Conservation (phyloP, 2,113 vertebrate genomes). For the Kryptolebias marmoratus region DNA sequence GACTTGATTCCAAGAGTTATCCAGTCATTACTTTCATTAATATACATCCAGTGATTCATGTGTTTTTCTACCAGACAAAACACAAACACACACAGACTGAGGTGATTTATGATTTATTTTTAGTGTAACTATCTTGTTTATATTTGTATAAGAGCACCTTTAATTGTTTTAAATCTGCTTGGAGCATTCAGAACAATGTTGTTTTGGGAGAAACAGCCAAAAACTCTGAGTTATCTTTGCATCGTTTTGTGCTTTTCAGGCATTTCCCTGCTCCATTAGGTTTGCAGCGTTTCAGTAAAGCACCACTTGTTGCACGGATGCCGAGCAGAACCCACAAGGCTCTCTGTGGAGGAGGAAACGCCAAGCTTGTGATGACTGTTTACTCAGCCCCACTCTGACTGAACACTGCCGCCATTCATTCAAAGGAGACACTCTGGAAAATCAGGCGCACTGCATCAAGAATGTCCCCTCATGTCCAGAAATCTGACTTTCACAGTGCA, state of each 20-base stretch:
- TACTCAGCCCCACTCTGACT: conserved; percentile 50
- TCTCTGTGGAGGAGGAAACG: conserved; percentile 14
- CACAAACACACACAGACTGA: too few species aligned
- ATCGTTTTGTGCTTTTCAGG: background rate
- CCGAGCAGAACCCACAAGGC: conserved; percentile 8
- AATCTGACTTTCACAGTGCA: background rate
- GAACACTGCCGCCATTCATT: conserved; percentile 69
- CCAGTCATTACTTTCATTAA: too few species aligned
- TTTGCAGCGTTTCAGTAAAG: background rate
- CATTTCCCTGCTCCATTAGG: background rate
- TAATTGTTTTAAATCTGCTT: too few species aligned
- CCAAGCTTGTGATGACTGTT: conserved; percentile 63
- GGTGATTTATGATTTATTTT: too few species aligned
- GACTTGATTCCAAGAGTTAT: too few species aligned
- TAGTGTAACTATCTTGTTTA: too few species aligned
- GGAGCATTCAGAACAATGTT: too few species aligned
- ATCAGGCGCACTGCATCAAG: conserved; percentile 13
- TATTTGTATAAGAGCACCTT: too few species aligned
- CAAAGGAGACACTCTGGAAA: conserved; percentile 41
- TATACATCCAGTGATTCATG: too few species aligned
- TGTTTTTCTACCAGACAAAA: too few species aligned
- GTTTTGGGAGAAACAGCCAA: too few species aligned
- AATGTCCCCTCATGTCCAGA: conserved; percentile 1
- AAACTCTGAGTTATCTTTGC: too few species aligned
- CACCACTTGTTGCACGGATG: background rate